phyloP scores from a whole-genome alignment of 2,888 invertebrate genomes.

The Drosophila meridiana region DNA sequence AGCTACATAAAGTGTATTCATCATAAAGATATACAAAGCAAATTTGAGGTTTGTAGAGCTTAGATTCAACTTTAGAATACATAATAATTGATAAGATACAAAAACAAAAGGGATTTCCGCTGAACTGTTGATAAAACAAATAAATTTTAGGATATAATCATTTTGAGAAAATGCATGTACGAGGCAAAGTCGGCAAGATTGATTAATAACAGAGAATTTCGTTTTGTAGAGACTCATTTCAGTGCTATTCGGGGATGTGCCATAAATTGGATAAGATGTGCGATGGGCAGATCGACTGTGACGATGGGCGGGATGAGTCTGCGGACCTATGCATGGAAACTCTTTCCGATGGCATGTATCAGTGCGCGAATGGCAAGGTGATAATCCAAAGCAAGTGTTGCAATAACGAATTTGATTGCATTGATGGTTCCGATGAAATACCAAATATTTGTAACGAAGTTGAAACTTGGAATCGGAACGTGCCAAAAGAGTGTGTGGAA shows the following conservation, averaged over 20 bases:
- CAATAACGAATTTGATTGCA: slow-evolving; percentile 30
- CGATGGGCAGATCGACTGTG: slow-evolving; percentile 26
- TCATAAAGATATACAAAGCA: too few relatives aligned
- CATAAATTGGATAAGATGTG: not conserved
- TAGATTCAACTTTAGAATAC: too few relatives aligned
- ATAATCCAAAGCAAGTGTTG: not conserved
- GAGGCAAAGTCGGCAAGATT: too few relatives aligned
- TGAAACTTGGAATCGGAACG: not conserved
- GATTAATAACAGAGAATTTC: not conserved
- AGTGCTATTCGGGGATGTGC: slow-evolving; percentile 21
- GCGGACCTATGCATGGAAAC: slow-evolving; percentile 23
- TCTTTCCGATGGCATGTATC: fast-evolving
- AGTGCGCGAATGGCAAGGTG: slow-evolving; percentile 40
- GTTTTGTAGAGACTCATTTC: not conserved
- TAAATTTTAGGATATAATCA: too few relatives aligned
- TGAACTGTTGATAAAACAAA: too few relatives aligned
- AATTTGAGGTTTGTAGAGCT: too few relatives aligned
- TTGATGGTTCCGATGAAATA: slow-evolving; percentile 54
- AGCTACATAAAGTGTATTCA: not conserved
- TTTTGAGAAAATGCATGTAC: too few relatives aligned
- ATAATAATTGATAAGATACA: too few relatives aligned
- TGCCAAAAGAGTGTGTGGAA: slow-evolving; percentile 16
- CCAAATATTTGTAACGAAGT: fast-evolving
- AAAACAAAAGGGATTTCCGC: not conserved
- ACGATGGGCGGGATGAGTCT: slow-evolving; percentile 51